Evolutionary conservation across 1,140 invertebrate species (phyloP).

Genomic region (Meloidogyne chitwoodi): DNA sequence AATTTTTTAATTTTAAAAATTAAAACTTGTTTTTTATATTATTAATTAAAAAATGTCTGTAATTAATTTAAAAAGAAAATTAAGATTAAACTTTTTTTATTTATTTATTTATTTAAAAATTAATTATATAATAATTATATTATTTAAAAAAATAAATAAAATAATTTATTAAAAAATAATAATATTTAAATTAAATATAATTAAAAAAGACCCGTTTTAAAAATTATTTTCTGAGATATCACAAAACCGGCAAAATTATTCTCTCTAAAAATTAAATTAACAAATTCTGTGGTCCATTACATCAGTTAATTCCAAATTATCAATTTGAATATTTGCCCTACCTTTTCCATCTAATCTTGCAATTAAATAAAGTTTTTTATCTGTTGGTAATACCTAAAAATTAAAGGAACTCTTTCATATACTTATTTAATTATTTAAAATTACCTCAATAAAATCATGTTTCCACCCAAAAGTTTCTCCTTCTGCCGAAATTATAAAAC

Average conservation of each 20-base stretch:
- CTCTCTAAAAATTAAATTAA: no score
- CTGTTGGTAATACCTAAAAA: conserved; percentile 52
- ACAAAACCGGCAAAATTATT: not conserved
- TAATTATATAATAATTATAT: no score
- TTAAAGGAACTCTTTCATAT: not conserved
- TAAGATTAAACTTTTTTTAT: no score
- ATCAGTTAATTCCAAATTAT: conserved; percentile 26
- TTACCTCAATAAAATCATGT: conserved; percentile 27
- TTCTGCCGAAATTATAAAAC: not conserved
- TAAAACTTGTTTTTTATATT: no score
- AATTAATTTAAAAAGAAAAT: no score
- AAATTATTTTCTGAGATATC: not conserved
- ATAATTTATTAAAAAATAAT: not conserved
- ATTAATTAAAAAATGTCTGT: no score
- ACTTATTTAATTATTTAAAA: conserved; percentile 32
- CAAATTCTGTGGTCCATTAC: not conserved
- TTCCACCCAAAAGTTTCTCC: conserved; percentile 7
- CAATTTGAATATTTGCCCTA: conserved; percentile 38
- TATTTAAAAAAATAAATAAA: no score
- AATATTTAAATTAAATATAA: not conserved
- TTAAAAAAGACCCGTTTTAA: not conserved
- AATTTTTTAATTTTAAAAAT: no score
- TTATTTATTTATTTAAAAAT: no score
- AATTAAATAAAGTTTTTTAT: conserved; percentile 53
- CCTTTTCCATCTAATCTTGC: conserved; percentile 37